A percentile compares a stretch with the other conserved stretches of the same genome.
These are phyloP conservation scores for Apteryx mantelli DNA, from an alignment of 2,113 vertebrate species.

Conservation along the genomic window DNA sequence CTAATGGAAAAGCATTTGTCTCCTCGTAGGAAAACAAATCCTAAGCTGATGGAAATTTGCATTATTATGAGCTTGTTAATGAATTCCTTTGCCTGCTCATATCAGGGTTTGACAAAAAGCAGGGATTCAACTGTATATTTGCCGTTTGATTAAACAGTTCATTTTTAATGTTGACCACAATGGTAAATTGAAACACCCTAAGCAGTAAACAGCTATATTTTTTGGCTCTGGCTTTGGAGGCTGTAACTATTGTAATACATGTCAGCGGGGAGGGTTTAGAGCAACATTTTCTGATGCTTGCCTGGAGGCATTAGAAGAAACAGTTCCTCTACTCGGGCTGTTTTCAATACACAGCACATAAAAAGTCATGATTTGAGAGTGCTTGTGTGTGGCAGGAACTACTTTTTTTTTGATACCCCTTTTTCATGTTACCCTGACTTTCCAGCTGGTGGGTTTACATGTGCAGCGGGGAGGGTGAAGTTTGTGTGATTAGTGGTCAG, in stretches of 20 bases:
- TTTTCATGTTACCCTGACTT: background rate
- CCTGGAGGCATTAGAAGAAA: background rate
- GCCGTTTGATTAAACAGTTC: conserved; percentile 16
- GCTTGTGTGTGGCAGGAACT: background rate
- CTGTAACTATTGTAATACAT: background rate
- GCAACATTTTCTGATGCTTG: background rate
- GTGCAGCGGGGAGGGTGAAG: background rate
- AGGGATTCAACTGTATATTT: background rate
- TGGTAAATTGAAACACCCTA: background rate
- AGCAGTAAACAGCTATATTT: background rate
- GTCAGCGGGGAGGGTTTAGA: background rate
- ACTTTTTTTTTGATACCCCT: background rate
- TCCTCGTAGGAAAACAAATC: conserved; percentile 7
- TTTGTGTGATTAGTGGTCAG: background rate
- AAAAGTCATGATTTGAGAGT: background rate
- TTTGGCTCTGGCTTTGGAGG: background rate
- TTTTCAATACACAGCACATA: background rate
- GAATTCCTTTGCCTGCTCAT: background rate
- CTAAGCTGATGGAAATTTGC: conserved; percentile 25
- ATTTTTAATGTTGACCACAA: conserved; percentile 18
- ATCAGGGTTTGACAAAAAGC: conserved; percentile 32
- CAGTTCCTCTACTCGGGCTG: background rate
- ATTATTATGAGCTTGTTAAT: conserved; percentile 65
- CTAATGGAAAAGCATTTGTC: conserved; percentile 14
- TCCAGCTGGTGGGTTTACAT: background rate